Evolutionary conservation across 2,888 invertebrate genomes (phyloP).

Genomic region (Dendrolimus houi): DNA sequence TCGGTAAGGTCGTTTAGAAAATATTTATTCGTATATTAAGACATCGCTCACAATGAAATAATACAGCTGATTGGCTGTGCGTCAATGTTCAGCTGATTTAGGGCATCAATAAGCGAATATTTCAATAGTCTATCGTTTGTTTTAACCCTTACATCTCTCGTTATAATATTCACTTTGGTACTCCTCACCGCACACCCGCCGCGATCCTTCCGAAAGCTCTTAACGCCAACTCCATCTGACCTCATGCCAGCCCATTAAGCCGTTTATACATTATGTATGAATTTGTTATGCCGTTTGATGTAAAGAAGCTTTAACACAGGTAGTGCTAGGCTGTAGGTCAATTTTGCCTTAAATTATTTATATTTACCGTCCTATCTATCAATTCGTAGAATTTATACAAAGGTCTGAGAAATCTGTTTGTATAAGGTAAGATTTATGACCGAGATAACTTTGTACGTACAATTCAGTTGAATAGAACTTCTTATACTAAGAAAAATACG

Average conservation of each 20-base stretch:
- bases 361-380: constrained; percentile 13
- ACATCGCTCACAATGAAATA: too few relatives aligned
- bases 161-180: constrained; percentile 73
- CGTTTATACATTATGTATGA: constrained; percentile 76
- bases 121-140: not conserved
- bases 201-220: constrained; percentile 65
- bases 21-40: too few relatives aligned
- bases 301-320: constrained; percentile 71
- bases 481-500: too few relatives aligned
- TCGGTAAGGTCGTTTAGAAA: too few relatives aligned
- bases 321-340: constrained; percentile 60
- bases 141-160: constrained; percentile 27
- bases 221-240: constrained; percentile 71
- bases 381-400: constrained; percentile 6
- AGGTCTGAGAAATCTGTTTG: not conserved
- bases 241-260: constrained; percentile 74
- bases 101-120: too few relatives aligned
- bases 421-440: not conserved
- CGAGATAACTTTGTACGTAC: not conserved
- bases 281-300: constrained; percentile 76
- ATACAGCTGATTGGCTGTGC: too few relatives aligned
- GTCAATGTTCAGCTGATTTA: too few relatives aligned
- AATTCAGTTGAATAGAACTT: too few relatives aligned
- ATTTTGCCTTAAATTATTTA: constrained; percentile 30
- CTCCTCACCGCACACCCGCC: constrained; percentile 27